Evolutionary conservation across 2,113 vertebrate species (phyloP).

Genomic region (Raja brachyura): DNA sequence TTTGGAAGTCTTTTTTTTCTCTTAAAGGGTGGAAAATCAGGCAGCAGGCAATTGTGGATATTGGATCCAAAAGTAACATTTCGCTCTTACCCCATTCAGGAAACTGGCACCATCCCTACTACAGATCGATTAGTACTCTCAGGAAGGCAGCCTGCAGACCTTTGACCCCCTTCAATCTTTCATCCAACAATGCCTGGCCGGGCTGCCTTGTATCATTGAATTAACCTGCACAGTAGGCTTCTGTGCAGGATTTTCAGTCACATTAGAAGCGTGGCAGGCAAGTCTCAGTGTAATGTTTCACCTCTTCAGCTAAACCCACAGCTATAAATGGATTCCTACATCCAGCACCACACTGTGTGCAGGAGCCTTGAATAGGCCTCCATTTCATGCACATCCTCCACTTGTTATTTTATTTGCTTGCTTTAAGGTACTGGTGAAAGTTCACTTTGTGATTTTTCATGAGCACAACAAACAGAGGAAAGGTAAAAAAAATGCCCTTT

Average conservation of each 20-base stretch:
- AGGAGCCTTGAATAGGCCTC: background rate
- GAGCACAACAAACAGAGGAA: background rate
- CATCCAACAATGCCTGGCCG: slow-evolving; percentile 86
- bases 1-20: slow-evolving; percentile 68
- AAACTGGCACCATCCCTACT: slow-evolving; percentile 83
- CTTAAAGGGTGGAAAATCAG: slow-evolving; percentile 77
- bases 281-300: background rate
- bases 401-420: background rate
- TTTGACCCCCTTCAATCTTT: slow-evolving; percentile 76
- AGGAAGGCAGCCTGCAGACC: slow-evolving; percentile 76
- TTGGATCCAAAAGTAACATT: slow-evolving; percentile 76
- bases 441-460: background rate
- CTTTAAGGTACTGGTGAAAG: background rate
- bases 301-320: background rate
- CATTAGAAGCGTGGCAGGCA: background rate
- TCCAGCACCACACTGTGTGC: too few relatives aligned
- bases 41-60: slow-evolving; percentile 85
- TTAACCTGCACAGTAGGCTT: slow-evolving; percentile 64
- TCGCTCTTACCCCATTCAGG: slow-evolving; percentile 79
- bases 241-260: slow-evolving; percentile 28
- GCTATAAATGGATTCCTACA: background rate
- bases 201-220: slow-evolving; percentile 80
- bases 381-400: background rate
- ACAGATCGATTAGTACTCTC: slow-evolving; percentile 97
- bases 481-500: background rate